Evolutionary conservation across 37 sponge, comb jelly and placozoan genomes (phyloP).

Genomic region (Halisarca cf. caerulea): DNA sequence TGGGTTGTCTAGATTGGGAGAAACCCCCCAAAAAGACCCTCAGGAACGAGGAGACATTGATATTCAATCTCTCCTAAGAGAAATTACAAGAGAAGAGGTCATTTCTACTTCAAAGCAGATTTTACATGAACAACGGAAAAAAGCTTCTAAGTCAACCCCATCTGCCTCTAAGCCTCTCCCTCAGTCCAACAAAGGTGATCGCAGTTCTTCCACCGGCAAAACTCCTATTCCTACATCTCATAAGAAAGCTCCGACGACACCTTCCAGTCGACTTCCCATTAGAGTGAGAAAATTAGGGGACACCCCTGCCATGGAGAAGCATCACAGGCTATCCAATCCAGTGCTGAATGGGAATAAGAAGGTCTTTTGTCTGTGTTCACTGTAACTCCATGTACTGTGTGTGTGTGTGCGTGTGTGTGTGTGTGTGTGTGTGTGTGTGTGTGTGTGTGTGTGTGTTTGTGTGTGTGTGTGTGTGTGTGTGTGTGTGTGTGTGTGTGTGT

Average conservation of each 20-base stretch:
- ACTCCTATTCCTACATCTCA: background rate
- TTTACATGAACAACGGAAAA: background rate
- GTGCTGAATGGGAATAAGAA: too few relatives aligned
- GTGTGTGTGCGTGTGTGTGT: too few relatives aligned
- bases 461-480: too few relatives aligned
- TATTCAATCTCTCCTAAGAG: background rate
- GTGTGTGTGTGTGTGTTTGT: too few relatives aligned
- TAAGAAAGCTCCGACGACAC: background rate
- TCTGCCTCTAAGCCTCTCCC: background rate
- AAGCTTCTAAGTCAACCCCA: background rate
- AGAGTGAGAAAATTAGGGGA: background rate
- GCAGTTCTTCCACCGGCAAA: background rate
- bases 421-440: too few relatives aligned
- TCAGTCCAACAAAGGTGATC: too few relatives aligned
- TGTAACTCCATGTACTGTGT: too few relatives aligned
- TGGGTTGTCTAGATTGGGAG: conserved; percentile 39
- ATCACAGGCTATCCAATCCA: too few relatives aligned
- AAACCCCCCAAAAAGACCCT: background rate
- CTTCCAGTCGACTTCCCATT: too few relatives aligned
- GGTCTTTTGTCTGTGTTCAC: too few relatives aligned
- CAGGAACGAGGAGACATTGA: background rate
- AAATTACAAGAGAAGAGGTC: background rate
- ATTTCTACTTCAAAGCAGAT: conserved; percentile 3
- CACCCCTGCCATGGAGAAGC: background rate
- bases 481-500: too few relatives aligned